These are phyloP conservation scores for Microdon myrmicae DNA, from an alignment of 2,888 invertebrate species.

Conservation along the genomic window DNA sequence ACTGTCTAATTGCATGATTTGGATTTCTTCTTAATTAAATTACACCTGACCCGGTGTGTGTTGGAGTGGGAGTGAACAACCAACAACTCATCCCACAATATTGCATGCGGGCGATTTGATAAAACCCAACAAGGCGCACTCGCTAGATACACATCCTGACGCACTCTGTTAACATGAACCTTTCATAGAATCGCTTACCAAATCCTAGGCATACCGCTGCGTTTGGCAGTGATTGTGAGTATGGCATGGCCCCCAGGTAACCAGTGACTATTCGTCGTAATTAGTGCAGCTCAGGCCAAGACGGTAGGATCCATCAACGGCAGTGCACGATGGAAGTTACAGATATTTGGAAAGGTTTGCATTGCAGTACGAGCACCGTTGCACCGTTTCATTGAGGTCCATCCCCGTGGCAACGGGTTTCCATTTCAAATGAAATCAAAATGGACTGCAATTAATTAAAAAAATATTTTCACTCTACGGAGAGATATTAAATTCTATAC, in stretches of 20 bases:
- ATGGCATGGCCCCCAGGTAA: neutral
- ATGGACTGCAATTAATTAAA: slow-evolving; percentile 38
- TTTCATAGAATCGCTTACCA: slow-evolving; percentile 8
- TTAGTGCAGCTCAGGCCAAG: neutral
- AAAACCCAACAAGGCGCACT: slow-evolving; percentile 21
- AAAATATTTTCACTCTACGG: slow-evolving; percentile 29
- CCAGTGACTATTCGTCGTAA: neutral
- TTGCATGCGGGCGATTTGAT: slow-evolving; percentile 29
- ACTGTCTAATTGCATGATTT: slow-evolving; percentile 51
- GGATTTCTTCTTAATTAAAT: slow-evolving; percentile 53
- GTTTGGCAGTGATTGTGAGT: neutral
- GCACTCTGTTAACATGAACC: slow-evolving; percentile 2
- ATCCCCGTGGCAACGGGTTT: slow-evolving; percentile 15
- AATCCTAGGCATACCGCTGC: slow-evolving; percentile 3
- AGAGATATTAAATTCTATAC: slow-evolving; percentile 30
- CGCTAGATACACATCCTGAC: slow-evolving; percentile 10
- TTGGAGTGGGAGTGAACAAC: neutral
- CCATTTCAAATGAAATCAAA: slow-evolving; percentile 33
- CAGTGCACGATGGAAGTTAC: no score
- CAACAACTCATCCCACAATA: no score
- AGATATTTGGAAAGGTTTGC: no score
- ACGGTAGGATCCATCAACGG: neutral
- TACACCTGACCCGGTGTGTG: slow-evolving; percentile 19
- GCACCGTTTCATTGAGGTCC: slow-evolving; percentile 3
- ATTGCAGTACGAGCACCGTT: no score